Base-by-base conservation (phyloP, 1,140 invertebrate genomes). In the Aporrectodea caliginosa region DNA sequence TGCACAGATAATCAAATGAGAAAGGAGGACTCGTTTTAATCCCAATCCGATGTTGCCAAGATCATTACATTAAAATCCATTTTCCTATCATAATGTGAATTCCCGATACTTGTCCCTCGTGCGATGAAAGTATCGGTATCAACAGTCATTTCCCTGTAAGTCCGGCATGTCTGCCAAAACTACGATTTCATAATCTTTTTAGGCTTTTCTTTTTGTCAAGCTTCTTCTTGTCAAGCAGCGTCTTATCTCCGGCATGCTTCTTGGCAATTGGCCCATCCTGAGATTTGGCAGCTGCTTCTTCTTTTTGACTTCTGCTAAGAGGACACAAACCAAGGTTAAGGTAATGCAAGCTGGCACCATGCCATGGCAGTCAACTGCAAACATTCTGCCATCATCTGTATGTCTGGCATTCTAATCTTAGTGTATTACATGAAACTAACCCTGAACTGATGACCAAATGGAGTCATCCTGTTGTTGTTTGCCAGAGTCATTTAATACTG, bases 171-270 rank as follows among this genome's bases (percentile, higher is more conserved):
- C 43, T 58, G 6, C 43, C 43, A 58, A 58, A 58, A 58, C 43
- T 58, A 12, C 6, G 43, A 58, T 58, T 58, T 58, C 43, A 58
- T 58, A 58, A 58, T 58, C 43, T 6, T 58, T 58, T 58, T 6
- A 58, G 43, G 43, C 43, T 58, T 58, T 58, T 58, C 43, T 58
- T 58, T 58, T 58, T 58, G 43, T 58, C 43, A 58, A 58, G 43
- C 43, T 58, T 58, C 43, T 22, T 58, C 43, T 58, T 58, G 43
- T 58, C 43, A 58, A 58, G 6, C 6, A 22, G 6, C 6, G 6
- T 58, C 43, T 58, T 58, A 12, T 58, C 43, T 58, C 43, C 43
- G 22, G 43, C 43, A 58, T 58, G 43, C 43, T 58, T 58, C 43
- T 58, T 58, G 6, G 43, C 43, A 58, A 58, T 58, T 58, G 43